Evolutionary conservation across 2,888 invertebrate genomes (phyloP).

Genomic region (Synanthedon myopaeformis): DNA sequence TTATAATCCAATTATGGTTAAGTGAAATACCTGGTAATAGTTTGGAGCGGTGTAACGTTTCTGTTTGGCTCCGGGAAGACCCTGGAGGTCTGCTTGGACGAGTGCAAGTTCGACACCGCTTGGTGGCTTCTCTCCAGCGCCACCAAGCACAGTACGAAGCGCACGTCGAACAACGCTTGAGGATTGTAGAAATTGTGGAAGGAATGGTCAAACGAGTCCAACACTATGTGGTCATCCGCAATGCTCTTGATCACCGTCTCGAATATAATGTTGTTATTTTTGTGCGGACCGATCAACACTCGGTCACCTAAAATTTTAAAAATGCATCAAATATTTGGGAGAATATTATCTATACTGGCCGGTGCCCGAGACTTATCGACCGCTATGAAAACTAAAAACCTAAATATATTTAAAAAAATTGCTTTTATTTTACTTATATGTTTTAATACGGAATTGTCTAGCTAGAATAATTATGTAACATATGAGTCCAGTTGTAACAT

Average conservation of each 20-base stretch:
- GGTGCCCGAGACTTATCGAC: no score
- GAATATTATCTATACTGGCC: no score
- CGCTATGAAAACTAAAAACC: no score
- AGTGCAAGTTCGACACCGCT: constrained; percentile 40
- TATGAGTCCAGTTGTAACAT: no score
- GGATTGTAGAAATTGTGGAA: constrained; percentile 22
- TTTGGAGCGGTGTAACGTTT: no score
- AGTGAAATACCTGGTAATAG: no score
- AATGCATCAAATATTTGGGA: no score
- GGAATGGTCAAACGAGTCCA: constrained; percentile 5
- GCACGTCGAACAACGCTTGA: constrained; percentile 37
- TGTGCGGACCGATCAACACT: not conserved
- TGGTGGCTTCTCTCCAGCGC: constrained; percentile 55
- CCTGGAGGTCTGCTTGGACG: constrained; percentile 28
- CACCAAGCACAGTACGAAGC: constrained; percentile 53
- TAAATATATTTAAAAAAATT: no score
- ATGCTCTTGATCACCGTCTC: not conserved
- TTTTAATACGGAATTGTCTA: no score
- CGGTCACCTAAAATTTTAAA: not conserved
- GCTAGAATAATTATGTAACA: no score
- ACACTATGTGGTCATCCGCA: not conserved
- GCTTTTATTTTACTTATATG: no score
- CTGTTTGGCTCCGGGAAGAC: constrained; percentile 26
- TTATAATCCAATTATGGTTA: no score
- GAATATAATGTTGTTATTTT: not conserved